Conservation (phyloP, 2,797 vertebrate species). For the Thunnus albacares region DNA sequence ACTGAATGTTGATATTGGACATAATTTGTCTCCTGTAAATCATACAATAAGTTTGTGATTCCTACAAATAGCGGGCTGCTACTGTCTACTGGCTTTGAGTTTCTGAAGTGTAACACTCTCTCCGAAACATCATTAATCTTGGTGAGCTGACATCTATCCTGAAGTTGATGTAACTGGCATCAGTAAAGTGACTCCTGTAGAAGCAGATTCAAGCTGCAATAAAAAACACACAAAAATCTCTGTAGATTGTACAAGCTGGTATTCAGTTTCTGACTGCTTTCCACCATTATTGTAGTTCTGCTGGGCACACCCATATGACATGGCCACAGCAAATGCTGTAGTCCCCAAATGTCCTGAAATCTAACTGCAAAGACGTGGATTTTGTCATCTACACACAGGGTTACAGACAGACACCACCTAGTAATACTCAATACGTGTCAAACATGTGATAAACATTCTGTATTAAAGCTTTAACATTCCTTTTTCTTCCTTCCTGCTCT, state of each 20-base stretch:
- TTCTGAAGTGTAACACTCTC: background rate
- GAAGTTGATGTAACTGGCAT: background rate
- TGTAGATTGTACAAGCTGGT: background rate
- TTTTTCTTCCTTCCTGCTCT: background rate
- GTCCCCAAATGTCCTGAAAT: background rate
- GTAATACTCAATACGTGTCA: background rate
- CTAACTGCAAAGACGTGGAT: background rate
- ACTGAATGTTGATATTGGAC: background rate
- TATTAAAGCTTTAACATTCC: background rate
- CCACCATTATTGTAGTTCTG: background rate
- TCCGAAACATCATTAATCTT: background rate
- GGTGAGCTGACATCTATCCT: background rate
- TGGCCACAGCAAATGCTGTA: background rate
- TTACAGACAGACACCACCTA: background rate
- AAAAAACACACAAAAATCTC: background rate
- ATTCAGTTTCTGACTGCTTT: background rate
- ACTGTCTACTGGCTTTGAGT: background rate
- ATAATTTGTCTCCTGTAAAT: background rate
- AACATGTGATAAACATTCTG: background rate
- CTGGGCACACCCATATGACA: background rate
- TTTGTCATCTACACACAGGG: background rate
- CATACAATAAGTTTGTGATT: background rate
- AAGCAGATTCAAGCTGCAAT: background rate
- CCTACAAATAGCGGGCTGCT: background rate
- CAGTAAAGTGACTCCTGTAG: background rate